These are phyloP conservation scores for Struthio camelus DNA, from an alignment of 2,113 vertebrate genomes.

Conservation along the genomic window DNA sequence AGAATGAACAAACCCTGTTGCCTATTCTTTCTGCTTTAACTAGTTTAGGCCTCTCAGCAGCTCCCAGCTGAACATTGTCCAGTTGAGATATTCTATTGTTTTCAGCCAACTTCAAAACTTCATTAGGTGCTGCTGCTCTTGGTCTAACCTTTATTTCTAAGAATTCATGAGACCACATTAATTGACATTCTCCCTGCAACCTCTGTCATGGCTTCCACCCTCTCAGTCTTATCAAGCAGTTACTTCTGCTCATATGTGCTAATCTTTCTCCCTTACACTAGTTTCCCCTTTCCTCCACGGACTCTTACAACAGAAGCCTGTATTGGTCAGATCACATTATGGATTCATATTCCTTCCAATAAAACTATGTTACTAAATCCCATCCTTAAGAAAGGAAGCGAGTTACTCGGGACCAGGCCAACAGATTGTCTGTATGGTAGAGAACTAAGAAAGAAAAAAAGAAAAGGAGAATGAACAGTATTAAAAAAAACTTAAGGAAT, in stretches of 20 bases:
- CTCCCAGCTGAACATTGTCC: not conserved
- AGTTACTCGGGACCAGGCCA: not conserved
- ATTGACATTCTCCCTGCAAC: not conserved
- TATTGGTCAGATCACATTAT: not conserved
- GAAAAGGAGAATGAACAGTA: not conserved
- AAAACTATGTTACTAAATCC: not conserved
- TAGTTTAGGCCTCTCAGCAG: not conserved
- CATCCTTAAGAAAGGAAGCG: not conserved
- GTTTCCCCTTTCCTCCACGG: not conserved
- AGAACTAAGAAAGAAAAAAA: not conserved
- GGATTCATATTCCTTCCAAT: not conserved
- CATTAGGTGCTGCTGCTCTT: not conserved
- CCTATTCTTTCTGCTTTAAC: not conserved
- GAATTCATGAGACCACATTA: not conserved
- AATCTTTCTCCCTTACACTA: not conserved
- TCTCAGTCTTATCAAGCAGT: not conserved
- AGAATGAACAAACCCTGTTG: not conserved
- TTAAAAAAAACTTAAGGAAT: not conserved
- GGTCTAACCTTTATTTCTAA: not conserved
- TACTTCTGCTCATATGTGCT: not conserved
- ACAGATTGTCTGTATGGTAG: not conserved
- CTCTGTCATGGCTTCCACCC: not conserved
- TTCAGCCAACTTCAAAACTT: not conserved
- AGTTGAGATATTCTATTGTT: not conserved
- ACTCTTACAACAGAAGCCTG: not conserved